Evolutionary conservation across 2,797 vertebrate species (phyloP).

Genomic region (Xenentodon cancila): DNA sequence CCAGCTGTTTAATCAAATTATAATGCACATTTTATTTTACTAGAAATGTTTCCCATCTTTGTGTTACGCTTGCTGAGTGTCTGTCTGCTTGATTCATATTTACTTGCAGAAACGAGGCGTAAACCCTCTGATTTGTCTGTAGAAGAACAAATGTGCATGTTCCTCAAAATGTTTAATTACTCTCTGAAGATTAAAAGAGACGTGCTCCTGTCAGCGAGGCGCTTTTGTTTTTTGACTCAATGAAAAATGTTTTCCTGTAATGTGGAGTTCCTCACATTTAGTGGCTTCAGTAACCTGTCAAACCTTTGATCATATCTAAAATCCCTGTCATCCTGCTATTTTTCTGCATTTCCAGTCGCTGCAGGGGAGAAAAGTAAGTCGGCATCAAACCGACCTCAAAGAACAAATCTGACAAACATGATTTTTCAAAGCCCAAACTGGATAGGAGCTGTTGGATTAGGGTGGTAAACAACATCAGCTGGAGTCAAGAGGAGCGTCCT

Average conservation of each 20-base stretch:
- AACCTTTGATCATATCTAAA: background rate
- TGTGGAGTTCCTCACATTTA: background rate
- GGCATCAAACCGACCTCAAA: no score
- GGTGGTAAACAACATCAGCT: no score
- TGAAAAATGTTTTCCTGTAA: no score
- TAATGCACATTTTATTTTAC: no score
- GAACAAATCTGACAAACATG: background rate
- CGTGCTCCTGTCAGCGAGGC: no score
- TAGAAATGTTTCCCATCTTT: no score
- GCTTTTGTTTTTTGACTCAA: no score
- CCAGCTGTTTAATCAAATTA: no score
- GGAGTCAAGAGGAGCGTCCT: background rate
- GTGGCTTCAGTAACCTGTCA: conserved; percentile 6
- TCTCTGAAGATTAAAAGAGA: background rate
- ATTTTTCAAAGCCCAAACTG: background rate
- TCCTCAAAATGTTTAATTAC: conserved; percentile 2
- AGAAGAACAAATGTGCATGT: background rate
- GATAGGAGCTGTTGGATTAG: background rate
- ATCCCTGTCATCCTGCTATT: background rate
- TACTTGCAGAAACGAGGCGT: background rate
- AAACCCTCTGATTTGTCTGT: background rate
- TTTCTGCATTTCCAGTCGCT: background rate
- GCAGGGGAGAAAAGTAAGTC: no score
- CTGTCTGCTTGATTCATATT: background rate
- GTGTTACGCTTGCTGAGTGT: no score